Base-by-base conservation (phyloP, 1,140 invertebrate species). In the Megathymus violae region DNA sequence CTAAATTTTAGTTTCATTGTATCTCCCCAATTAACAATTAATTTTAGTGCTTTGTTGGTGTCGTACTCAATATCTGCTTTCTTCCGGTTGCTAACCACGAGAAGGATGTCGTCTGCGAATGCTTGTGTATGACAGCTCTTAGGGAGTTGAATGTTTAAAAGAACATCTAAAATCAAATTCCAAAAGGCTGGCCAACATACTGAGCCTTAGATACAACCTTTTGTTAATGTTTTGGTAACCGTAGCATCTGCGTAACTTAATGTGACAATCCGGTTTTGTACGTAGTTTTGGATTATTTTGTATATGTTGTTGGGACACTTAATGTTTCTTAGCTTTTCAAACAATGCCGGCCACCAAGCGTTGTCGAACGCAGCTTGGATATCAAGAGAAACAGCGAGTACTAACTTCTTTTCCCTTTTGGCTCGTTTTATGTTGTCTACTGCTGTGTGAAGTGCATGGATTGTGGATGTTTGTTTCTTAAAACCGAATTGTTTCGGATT, bases 151-250 rank as follows among this genome's bases (percentile, higher is more conserved):
- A 34, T 27, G 0, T 64, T 51, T 3, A 71, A 27, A 0, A 71
- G 25, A 4, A 63, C 56, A 9, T 67, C 61, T 3, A 74, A 4
- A 19, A 50, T 62, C 10, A 54, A 17, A 27, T 72, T 58, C 67
- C 64, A 67, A 10, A 65, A 22, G 11, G 31, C 4, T 3, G 47
- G 54, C 0, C 52, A 46, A 9, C 46, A 59, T n/a, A 25, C 36
- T 0, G 68, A 74, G 0, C 68, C 71, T 22, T 74, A 67, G 0
- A 73, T 62, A 22, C 71, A 76, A 0, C 74, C 64, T 14, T 43
- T 62, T 10, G 31, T 17, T 59, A 59, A 65, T 0, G 10, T 16
- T 43, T 70, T 70, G 14, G 34, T 41, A 0, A 10, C 19, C 3
- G 1, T 44, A 1, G 34, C 10, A 7, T 63, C 60, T 2, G 41